Base-by-base conservation (phyloP, 2,113 vertebrate species). In the Sinocyclocheilus anshuiensis region DNA sequence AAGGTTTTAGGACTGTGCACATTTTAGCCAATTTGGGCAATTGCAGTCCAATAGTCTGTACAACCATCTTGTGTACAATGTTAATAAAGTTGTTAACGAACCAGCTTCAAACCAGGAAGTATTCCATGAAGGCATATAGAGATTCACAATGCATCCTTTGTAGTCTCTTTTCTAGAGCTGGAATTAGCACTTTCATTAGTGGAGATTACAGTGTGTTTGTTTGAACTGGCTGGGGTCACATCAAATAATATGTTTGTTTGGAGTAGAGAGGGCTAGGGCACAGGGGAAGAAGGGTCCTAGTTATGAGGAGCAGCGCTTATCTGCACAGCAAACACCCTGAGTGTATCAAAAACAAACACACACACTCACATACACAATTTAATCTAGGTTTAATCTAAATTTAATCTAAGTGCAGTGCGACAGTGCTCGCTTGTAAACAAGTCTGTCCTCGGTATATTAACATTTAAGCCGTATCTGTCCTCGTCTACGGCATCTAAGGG, bases 171-270 rank as follows among this genome's bases (percentile, higher is more conserved):
- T 65, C 53, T 33, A 57, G 89, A 90, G 78, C 90, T 90, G 89
- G 91, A 94, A 94, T 94, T 93, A 93, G 91, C 88, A 87, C 89
- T 94, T 94, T 94, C 94, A 94, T 94, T 93, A 93, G 89, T 87
- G 89, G 88, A 92, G 92, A 91, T 93, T 90, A 90, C 83, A 87
- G 92, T 84, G 88, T 83, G 90, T 88, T 89, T 92, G 72, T 89
- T 89, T 88, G 90, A 88, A 83, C 86, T 71, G 90, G 89, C 90
- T 91, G 89, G 91, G 93, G 94, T 93, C 91, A 92, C 90, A 92
- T 93, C 90, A 94, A 94, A 94, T 92, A 87, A 92, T 93, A 91
- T 93, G 92, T 92, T 94, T 92, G 93, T 92, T 93, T 92, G 92
- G 91, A 90, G 90, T 89, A 89, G 90, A 86, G 89, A 91, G 92